Evolutionary conservation across 2,113 vertebrate genomes (phyloP).

Genomic region (Tachysurus vachellii): DNA sequence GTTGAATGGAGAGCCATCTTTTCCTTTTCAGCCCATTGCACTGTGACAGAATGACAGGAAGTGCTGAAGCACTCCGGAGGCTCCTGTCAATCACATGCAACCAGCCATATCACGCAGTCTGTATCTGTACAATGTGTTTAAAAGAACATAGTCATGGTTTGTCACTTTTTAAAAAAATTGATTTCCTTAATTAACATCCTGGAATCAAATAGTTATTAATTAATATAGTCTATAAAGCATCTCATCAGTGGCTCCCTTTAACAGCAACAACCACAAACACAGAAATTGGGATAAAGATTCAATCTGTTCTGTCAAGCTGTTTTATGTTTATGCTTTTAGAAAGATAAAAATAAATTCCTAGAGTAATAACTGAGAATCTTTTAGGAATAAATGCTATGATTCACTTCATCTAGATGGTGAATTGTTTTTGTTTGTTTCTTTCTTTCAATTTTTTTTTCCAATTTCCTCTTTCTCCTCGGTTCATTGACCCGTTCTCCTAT

Average conservation of each 20-base stretch:
- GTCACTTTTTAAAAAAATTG: neutral
- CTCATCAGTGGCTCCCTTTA: neutral
- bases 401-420: neutral
- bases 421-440: neutral
- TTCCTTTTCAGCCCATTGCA: constrained; percentile 22
- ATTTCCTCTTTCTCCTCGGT: neutral
- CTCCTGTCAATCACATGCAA: constrained; percentile 26
- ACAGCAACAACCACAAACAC: neutral
- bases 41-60: constrained; percentile 45
- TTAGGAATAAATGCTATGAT: constrained; percentile 2
- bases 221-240: neutral
- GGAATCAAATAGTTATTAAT: neutral
- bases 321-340: constrained; percentile 14
- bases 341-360: neutral
- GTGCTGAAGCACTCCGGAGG: constrained; percentile 35
- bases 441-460: neutral
- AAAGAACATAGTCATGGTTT: neutral
- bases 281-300: neutral
- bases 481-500: neutral
- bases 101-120: constrained; percentile 7
- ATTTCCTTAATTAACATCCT: neutral
- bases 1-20: neutral
- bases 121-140: neutral
- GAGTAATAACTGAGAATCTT: neutral
- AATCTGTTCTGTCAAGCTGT: constrained; percentile 10